Conservation (phyloP, 2,888 invertebrate species). For the Meta bourneti region DNA sequence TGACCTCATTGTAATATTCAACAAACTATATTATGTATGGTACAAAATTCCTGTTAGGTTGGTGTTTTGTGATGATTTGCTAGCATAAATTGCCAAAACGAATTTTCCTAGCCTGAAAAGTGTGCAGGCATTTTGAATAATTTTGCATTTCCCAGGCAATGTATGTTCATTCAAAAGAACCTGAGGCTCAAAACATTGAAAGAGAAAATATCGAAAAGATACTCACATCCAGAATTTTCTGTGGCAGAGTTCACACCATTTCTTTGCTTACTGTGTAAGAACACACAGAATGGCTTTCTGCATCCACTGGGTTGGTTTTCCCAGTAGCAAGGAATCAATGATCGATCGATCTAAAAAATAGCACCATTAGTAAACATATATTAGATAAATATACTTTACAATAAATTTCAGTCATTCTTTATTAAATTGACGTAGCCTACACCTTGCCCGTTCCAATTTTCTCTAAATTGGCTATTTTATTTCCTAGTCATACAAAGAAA, state of each 20-base stretch:
- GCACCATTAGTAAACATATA: neutral
- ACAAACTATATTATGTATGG: too few species aligned
- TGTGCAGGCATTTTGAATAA: too few species aligned
- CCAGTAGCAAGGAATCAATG: conserved; percentile 92
- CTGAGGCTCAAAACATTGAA: neutral
- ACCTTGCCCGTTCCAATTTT: too few species aligned
- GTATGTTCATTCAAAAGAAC: neutral
- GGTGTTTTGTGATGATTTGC: too few species aligned
- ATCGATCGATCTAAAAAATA: conserved; percentile 87
- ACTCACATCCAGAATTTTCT: conserved; percentile 55
- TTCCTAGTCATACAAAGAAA: too few species aligned
- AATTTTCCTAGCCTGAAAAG: too few species aligned
- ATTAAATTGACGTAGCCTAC: too few species aligned
- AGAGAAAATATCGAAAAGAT: neutral
- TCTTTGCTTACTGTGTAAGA: conserved; percentile 85
- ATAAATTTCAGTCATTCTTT: too few species aligned
- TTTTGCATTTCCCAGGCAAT: neutral
- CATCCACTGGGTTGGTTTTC: conserved; percentile 92
- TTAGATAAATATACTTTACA: neutral
- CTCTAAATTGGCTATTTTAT: too few species aligned
- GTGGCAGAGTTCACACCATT: neutral
- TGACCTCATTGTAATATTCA: too few species aligned
- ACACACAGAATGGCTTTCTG: conserved; percentile 91
- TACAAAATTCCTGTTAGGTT: too few species aligned
- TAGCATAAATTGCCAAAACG: too few species aligned